Evolutionary conservation across 2,888 invertebrate genomes (phyloP).

Genomic region (Protophormia terraenovae): DNA sequence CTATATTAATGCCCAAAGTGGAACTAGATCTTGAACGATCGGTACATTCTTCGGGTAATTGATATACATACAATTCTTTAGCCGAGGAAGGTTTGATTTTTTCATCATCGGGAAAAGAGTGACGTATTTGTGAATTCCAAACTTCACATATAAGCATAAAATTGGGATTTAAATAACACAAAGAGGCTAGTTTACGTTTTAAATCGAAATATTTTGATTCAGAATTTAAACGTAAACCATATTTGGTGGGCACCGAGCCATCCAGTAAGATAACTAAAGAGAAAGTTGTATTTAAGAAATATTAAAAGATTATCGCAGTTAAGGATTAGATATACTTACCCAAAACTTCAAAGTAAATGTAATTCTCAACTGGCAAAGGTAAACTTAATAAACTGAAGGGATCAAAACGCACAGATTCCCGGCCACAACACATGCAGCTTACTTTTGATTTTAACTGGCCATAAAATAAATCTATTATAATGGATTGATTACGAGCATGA

Average conservation of each 20-base stretch:
- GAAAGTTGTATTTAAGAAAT: background rate
- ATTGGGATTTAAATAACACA: conserved; percentile 84
- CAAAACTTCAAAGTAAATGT: conserved; percentile 88
- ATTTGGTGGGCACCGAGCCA: conserved; percentile 91
- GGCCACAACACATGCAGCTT: conserved; percentile 90
- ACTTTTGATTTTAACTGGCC: conserved; percentile 94
- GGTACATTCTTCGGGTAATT: conserved; percentile 83
- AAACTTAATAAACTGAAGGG: conserved; percentile 94
- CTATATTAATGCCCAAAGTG: conserved; percentile 78
- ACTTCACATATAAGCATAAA: conserved; percentile 89
- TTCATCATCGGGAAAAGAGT: conserved; percentile 83
- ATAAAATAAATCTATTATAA: conserved; percentile 94
- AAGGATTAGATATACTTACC: conserved; percentile 82
- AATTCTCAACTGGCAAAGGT: conserved; percentile 95
- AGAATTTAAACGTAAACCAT: conserved; percentile 91
- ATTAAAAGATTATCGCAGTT: background rate
- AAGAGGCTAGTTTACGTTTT: conserved; percentile 86
- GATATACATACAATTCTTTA: conserved; percentile 86
- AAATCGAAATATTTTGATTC: conserved; percentile 91
- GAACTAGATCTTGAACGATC: conserved; percentile 79
- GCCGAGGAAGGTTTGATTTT: conserved; percentile 82
- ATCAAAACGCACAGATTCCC: conserved; percentile 94
- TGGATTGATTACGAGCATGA: conserved; percentile 90
- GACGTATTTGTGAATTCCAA: conserved; percentile 86
- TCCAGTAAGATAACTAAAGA: conserved; percentile 87